Conservation (phyloP, 2,888 invertebrate species). For the Lamproptera curius region DNA sequence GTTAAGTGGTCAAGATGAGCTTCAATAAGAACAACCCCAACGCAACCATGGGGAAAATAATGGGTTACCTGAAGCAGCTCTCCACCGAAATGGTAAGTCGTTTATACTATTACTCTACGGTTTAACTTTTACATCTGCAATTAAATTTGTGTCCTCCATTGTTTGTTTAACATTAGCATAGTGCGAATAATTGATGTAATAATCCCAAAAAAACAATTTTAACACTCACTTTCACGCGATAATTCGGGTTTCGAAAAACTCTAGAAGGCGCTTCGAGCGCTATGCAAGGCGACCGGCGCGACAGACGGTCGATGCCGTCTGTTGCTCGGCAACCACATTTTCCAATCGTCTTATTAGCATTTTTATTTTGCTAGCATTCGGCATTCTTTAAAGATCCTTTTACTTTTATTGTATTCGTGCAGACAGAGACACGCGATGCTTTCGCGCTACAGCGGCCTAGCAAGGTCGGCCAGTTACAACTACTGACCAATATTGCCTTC, state of each 20-base stretch:
- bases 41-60: slow-evolving; percentile 71
- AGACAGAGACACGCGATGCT: slow-evolving; percentile 9
- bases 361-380: background rate
- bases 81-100: slow-evolving; percentile 72
- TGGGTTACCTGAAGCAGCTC: slow-evolving; percentile 72
- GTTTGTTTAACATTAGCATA: background rate
- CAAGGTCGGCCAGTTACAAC: slow-evolving; percentile 10
- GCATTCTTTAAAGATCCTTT: background rate
- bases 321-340: slow-evolving; percentile 53
- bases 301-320: slow-evolving; percentile 35
- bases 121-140: slow-evolving; percentile 1
- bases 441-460: slow-evolving; percentile 2
- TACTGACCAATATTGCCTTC: slow-evolving; percentile 9
- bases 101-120: background rate
- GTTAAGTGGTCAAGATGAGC: slow-evolving; percentile 62
- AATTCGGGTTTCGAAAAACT: slow-evolving; percentile 48
- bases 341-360: slow-evolving; percentile 9
- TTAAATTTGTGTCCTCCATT: background rate
- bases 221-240: slow-evolving; percentile 23
- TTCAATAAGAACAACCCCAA: slow-evolving; percentile 75
- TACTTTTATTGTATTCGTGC: background rate
- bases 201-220: slow-evolving; percentile 2
- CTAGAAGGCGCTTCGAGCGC: slow-evolving; percentile 30
- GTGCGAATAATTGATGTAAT: background rate
- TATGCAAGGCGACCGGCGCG: slow-evolving; percentile 18